Base-by-base conservation (phyloP, 2,797 vertebrate genomes). In the Artibeus jamaicensis region DNA sequence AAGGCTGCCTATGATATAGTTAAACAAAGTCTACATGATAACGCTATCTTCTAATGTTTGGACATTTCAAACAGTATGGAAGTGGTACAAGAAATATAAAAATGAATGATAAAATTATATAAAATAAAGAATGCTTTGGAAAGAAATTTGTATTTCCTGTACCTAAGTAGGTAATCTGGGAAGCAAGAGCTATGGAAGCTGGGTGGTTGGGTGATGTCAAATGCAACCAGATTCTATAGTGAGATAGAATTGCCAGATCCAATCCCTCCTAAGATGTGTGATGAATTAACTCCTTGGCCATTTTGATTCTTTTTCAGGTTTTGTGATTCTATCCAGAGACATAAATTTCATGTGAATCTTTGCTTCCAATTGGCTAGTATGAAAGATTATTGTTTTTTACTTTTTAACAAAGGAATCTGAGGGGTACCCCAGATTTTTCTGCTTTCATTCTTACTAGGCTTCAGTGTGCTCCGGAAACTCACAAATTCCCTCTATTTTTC, bases 51-150 rank as follows among this genome's bases (percentile, higher is more conserved):
- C 65, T 26, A 93, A 2, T 88, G 74, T 95, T 92, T 94, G 77
- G 91, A 97, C 94, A 44, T 86, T 82, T 82, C n/a, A 91, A 71
- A 94, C 90, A 79, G 50, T 34, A 83, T 68, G 42, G 62, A 90
- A 91, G 16, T 59, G 34, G 18, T 89, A 83, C 24, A 83, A 87
- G 77, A 39, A 94, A 53, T 93, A 88, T 81, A 81, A 95, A 94
- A 91, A 44, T 95, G 77, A 97, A 96, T 86, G 62, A 85, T 77
- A 59, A 91, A 94, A 93, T 94, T 22, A 77, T 83, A 46, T 57
- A 73, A 89, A 88, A 78, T 82, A 53, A 83, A 82, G 42, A 78
- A 46, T 62, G 22, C 10, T 84, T 32, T 85, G 46, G 18, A 39
- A 84, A 65, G 78, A 79, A 91, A 77, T 74, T 93, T 48, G 67